Percentiles rank a stretch among this genome's conserved stretches.
phyloP scores from a whole-genome alignment of 2,888 invertebrate genomes.

The Chelonus formosanus region DNA sequence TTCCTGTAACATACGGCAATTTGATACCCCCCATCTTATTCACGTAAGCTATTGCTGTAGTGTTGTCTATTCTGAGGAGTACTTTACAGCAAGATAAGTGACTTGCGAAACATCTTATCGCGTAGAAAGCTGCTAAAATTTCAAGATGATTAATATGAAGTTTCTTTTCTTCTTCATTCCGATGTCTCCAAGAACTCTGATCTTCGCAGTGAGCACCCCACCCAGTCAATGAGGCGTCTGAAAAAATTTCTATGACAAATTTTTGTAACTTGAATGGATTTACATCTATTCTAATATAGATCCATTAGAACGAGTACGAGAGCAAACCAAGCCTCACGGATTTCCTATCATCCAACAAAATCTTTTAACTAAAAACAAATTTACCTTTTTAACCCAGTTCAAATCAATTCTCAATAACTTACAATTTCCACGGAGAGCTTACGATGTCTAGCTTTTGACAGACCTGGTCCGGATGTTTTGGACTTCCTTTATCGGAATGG shows the following conservation, averaged over 20 bases:
- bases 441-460: too few species aligned
- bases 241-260: slow-evolving; percentile 15
- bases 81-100: slow-evolving; percentile 19
- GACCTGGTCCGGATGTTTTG: too few species aligned
- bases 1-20: slow-evolving; percentile 29
- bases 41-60: slow-evolving; percentile 41
- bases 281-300: too few species aligned
- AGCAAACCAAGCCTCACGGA: too few species aligned
- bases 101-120: background rate
- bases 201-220: slow-evolving; percentile 27
- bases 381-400: too few species aligned
- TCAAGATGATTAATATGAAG: slow-evolving; percentile 25
- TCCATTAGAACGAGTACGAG: too few species aligned
- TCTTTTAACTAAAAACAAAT: too few species aligned
- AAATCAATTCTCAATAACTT: too few species aligned
- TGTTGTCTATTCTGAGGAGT: slow-evolving; percentile 36
- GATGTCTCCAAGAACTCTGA: slow-evolving; percentile 10
- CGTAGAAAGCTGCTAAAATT: background rate
- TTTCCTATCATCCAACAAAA: too few species aligned
- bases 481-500: too few species aligned
- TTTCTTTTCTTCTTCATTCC: slow-evolving; percentile 13
- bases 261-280: too few species aligned
- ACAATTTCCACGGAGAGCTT: too few species aligned
- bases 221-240: slow-evolving; percentile 32
- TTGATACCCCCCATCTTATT: slow-evolving; percentile 42